These are phyloP conservation scores for Pteronotus mesoamericanus DNA, from an alignment of 2,797 vertebrate genomes.

Conservation along the genomic window DNA sequence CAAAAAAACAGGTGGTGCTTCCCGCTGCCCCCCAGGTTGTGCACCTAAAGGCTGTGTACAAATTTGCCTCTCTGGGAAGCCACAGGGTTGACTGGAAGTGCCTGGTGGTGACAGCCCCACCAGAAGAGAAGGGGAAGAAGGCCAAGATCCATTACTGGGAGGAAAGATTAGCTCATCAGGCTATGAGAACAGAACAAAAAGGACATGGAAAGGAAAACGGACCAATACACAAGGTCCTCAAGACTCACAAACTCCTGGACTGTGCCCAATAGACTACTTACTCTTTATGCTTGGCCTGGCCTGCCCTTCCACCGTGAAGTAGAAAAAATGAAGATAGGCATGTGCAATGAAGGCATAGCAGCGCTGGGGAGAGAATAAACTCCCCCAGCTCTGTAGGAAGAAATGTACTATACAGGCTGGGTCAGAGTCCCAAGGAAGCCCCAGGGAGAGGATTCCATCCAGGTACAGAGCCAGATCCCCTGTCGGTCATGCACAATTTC, in stretches of 20 bases:
- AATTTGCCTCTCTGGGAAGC: not conserved
- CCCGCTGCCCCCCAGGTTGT: not conserved
- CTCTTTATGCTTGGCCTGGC: not conserved
- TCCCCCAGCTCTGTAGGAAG: not conserved
- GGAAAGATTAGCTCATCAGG: not conserved
- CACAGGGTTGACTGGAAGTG: not conserved
- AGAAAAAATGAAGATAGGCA: not conserved
- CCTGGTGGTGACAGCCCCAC: not conserved
- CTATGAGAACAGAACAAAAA: not conserved
- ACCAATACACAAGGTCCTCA: not conserved
- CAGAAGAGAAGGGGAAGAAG: not conserved
- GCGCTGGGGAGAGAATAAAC: not conserved
- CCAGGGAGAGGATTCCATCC: not conserved
- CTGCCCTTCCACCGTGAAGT: not conserved
- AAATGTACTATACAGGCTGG: not conserved
- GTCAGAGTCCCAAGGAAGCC: not conserved
- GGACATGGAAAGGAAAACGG: not conserved
- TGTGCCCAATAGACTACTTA: not conserved
- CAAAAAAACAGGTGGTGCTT: not conserved
- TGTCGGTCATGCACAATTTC: not conserved
- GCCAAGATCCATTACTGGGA: not conserved
- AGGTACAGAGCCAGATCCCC: not conserved
- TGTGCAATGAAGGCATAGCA: not conserved
- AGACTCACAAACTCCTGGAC: not conserved
- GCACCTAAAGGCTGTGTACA: not conserved